phyloP scores from a whole-genome alignment of 2,797 vertebrate genomes.

The Hyperoplus immaculatus region DNA sequence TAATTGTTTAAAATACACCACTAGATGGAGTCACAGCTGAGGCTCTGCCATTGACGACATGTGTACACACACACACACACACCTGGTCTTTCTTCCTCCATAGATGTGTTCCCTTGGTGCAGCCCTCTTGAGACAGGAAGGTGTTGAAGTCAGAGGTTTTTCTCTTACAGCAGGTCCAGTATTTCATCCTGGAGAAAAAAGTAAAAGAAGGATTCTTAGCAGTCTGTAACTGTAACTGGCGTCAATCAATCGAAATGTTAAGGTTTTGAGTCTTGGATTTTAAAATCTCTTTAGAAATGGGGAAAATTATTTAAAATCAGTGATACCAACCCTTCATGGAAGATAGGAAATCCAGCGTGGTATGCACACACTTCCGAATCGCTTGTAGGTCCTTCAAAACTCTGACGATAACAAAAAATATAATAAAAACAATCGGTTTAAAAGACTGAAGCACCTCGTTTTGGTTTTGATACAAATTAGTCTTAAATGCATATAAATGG shows the following conservation, averaged over 20 bases:
- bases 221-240: slow-evolving; percentile 33
- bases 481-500: neutral
- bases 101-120: slow-evolving; percentile 89
- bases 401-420: slow-evolving; percentile 63
- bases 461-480: neutral
- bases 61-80: slow-evolving; percentile 57
- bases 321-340: slow-evolving; percentile 85
- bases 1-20: slow-evolving; percentile 29
- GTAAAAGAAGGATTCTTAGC: slow-evolving; percentile 41
- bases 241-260: neutral
- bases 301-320: neutral
- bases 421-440: neutral
- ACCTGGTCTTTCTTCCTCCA: slow-evolving; percentile 95
- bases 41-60: neutral
- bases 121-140: slow-evolving; percentile 96
- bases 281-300: neutral
- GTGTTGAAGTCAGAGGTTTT: slow-evolving; percentile 99
- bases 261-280: neutral
- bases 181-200: slow-evolving; percentile 92
- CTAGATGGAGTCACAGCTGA: slow-evolving; percentile 66
- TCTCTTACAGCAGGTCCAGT: slow-evolving; percentile 98
- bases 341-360: slow-evolving; percentile 90
- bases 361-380: slow-evolving; percentile 90
- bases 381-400: slow-evolving; percentile 85
- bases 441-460: neutral